These are phyloP conservation scores for Sialis fuliginosa DNA, from an alignment of 2,888 invertebrate genomes.

Conservation along the genomic window DNA sequence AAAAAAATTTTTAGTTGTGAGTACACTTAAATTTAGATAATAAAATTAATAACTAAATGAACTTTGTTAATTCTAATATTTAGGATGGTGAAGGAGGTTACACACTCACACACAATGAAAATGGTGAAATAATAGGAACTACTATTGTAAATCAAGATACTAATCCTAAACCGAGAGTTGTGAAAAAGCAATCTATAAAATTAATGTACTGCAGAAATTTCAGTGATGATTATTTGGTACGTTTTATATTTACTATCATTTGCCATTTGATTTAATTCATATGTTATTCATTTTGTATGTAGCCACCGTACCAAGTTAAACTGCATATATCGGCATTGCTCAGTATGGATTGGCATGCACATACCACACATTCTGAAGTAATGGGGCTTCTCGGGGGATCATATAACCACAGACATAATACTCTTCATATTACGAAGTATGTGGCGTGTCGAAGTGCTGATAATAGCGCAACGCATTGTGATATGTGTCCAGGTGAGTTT, in stretches of 20 bases:
- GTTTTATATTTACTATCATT: conserved; percentile 11
- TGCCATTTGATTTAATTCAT: background rate
- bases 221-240: conserved; percentile 35
- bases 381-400: conserved; percentile 55
- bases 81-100: conserved; percentile 45
- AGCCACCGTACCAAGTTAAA: conserved; percentile 45
- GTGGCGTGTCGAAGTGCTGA: conserved; percentile 44
- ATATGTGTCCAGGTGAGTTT: conserved; percentile 51
- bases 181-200: conserved; percentile 28
- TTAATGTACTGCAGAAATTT: conserved; percentile 42
- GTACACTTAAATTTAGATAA: background rate
- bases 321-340: conserved; percentile 41
- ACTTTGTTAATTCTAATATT: conserved; percentile 10
- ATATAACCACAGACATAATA: conserved; percentile 20
- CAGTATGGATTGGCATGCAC: conserved; percentile 51
- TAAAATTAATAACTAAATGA: background rate
- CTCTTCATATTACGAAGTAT: conserved; percentile 32
- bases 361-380: conserved; percentile 50
- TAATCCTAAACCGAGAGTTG: conserved; percentile 21
- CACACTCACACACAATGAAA: conserved; percentile 42
- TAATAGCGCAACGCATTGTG: conserved; percentile 49
- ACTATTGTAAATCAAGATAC: conserved; percentile 24
- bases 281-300: conserved; percentile 7
- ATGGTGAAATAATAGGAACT: conserved; percentile 34
- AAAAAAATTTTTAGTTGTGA: background rate